phyloP scores from a whole-genome alignment of 2,888 invertebrate genomes.

The Amphimallon solstitiale region DNA sequence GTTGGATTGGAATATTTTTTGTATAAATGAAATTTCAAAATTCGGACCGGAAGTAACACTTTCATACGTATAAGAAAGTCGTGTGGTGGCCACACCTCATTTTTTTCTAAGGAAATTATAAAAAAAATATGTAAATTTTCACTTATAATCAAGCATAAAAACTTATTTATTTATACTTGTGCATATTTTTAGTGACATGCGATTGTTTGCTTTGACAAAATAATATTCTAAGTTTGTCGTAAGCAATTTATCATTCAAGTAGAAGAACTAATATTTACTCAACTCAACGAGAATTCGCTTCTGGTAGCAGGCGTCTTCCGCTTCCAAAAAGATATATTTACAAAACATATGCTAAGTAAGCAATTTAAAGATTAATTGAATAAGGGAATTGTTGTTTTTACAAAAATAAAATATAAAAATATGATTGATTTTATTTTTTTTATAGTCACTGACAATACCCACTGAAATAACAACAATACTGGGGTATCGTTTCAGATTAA shows the following conservation, averaged over 20 bases:
- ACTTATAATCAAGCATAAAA: neutral
- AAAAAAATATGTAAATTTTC: neutral
- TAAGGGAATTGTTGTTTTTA: too few relatives aligned
- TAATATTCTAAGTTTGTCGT: conserved; percentile 22
- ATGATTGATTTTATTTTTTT: neutral
- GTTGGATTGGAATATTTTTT: too few relatives aligned
- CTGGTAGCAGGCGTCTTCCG: neutral
- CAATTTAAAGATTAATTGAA: too few relatives aligned
- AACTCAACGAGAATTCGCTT: conserved; percentile 7
- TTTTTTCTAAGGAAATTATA: too few relatives aligned
- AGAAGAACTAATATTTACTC: conserved; percentile 14
- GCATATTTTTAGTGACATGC: conserved; percentile 1
- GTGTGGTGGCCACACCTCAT: too few relatives aligned
- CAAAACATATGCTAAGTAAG: too few relatives aligned
- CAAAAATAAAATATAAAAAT: too few relatives aligned
- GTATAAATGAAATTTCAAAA: too few relatives aligned
- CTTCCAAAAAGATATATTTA: too few relatives aligned
- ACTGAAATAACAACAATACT: conserved; percentile 7
- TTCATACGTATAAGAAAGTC: too few relatives aligned
- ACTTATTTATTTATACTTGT: neutral
- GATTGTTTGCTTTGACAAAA: conserved; percentile 20
- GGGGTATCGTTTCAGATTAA: conserved; percentile 25
- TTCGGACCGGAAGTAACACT: too few relatives aligned
- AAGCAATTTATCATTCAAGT: conserved; percentile 26
- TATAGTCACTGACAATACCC: neutral